phyloP scores from a whole-genome alignment of 2,113 vertebrate species.

The Leiothrix lutea region DNA sequence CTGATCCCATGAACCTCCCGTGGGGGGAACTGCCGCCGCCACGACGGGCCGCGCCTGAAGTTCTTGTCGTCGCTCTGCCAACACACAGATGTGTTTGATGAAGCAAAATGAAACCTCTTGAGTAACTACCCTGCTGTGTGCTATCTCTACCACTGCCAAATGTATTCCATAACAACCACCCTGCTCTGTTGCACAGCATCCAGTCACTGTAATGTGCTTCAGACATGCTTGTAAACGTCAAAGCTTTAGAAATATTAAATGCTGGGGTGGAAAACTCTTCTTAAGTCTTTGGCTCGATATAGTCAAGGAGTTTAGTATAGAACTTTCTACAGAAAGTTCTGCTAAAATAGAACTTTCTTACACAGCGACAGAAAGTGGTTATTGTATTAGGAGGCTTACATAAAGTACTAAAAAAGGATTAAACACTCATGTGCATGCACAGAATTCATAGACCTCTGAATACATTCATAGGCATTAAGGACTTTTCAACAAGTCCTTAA shows the following conservation, averaged over 20 bases:
- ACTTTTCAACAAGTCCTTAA: background rate
- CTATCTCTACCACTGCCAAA: background rate
- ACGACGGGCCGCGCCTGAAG: slow-evolving; percentile 88
- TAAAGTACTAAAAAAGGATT: background rate
- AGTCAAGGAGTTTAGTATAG: background rate
- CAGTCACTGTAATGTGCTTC: background rate
- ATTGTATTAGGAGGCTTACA: background rate
- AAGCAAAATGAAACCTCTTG: background rate
- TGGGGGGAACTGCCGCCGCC: slow-evolving; percentile 94
- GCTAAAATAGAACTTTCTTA: background rate
- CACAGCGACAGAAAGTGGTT: background rate
- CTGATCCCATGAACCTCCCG: slow-evolving; percentile 96
- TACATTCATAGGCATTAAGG: no score
- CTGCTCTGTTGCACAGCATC: background rate
- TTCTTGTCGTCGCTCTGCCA: slow-evolving; percentile 90
- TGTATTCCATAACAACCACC: background rate
- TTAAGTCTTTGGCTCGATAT: background rate
- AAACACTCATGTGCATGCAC: background rate
- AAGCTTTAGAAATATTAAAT: background rate
- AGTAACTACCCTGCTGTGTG: background rate
- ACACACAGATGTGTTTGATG: background rate
- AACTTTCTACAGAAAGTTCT: background rate
- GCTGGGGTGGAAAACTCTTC: background rate
- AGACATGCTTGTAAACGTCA: background rate
- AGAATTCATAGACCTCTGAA: background rate